Conservation (phyloP, 1,140 invertebrate genomes). For the Pseudobourletiella spinata region DNA sequence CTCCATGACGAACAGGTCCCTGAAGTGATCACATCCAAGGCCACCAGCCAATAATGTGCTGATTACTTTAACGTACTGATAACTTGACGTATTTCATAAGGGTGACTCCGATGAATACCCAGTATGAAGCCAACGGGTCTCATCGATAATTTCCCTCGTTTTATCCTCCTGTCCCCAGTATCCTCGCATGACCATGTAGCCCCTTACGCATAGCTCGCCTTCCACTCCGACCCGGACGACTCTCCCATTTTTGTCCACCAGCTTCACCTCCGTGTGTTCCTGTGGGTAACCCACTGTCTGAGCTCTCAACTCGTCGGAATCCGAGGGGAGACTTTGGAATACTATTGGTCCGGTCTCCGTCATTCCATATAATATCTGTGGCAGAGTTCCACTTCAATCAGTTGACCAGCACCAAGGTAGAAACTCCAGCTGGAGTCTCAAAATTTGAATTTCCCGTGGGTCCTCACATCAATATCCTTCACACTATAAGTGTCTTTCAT, state of each 20-base stretch:
- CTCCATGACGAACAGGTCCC: conserved; percentile 48
- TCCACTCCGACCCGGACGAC: conserved; percentile 56
- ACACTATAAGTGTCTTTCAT: conserved; percentile 26
- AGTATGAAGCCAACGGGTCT: too few species aligned
- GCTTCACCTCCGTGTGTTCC: conserved; percentile 11
- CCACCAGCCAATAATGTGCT: too few species aligned
- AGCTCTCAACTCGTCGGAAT: conserved; percentile 12
- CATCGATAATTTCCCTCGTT: too few species aligned
- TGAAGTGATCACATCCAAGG: too few species aligned
- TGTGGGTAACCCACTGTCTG: conserved; percentile 28
- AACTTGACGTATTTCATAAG: too few species aligned
- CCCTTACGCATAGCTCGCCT: conserved; percentile 52
- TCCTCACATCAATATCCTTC: conserved; percentile 47
- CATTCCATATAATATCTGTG: conserved; percentile 21
- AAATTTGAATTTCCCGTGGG: too few species aligned
- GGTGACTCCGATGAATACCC: conserved; percentile 53
- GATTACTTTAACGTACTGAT: too few species aligned
- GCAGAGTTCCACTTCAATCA: too few species aligned
- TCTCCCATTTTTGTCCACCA: conserved; percentile 39
- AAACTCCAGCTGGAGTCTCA: too few species aligned
- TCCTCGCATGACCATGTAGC: conserved; percentile 49
- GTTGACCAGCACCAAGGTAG: too few species aligned
- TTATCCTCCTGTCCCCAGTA: conserved; percentile 52
- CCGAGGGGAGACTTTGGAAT: conserved; percentile 17
- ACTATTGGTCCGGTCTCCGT: conserved; percentile 24